Percentiles rank a stretch among this genome's conserved stretches.
Evolutionary conservation across 1,140 invertebrate genomes (phyloP).

Genomic region (Branchinecta lynchi): DNA sequence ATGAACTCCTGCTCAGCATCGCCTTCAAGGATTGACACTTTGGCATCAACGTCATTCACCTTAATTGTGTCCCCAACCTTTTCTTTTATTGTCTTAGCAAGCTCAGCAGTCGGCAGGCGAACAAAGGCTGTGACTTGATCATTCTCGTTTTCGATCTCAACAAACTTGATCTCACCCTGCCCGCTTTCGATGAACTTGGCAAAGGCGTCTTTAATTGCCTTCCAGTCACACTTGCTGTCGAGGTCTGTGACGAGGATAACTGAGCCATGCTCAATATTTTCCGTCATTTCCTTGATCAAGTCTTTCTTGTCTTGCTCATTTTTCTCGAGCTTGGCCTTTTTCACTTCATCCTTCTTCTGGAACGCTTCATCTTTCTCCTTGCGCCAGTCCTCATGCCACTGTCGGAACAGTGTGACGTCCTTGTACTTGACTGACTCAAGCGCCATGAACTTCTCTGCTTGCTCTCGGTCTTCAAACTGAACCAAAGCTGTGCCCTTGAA

Average conservation of each 20-base stretch:
- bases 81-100: not conserved
- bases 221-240: not conserved
- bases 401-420: slow-evolving; percentile 48
- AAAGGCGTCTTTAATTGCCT: not conserved
- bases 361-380: slow-evolving; percentile 10
- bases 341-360: slow-evolving; percentile 8
- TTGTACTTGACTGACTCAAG: slow-evolving; percentile 50
- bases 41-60: not conserved
- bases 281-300: not conserved
- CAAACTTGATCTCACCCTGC: not conserved
- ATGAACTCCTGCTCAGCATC: not conserved
- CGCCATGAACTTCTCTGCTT: slow-evolving; percentile 47
- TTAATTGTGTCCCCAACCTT: not conserved
- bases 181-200: not conserved
- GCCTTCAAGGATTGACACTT: not conserved
- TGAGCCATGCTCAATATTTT: not conserved
- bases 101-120: not conserved
- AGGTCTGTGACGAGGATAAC: not conserved
- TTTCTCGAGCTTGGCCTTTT: not conserved
- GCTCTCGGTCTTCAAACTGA: slow-evolving; percentile 57
- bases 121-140: not conserved
- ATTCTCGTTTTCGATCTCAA: not conserved
- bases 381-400: slow-evolving; percentile 39
- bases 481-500: slow-evolving; percentile 85
- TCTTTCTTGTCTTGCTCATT: not conserved